Conservation (phyloP, 2,113 vertebrate species). For the Periophthalmodon schlosseri region DNA sequence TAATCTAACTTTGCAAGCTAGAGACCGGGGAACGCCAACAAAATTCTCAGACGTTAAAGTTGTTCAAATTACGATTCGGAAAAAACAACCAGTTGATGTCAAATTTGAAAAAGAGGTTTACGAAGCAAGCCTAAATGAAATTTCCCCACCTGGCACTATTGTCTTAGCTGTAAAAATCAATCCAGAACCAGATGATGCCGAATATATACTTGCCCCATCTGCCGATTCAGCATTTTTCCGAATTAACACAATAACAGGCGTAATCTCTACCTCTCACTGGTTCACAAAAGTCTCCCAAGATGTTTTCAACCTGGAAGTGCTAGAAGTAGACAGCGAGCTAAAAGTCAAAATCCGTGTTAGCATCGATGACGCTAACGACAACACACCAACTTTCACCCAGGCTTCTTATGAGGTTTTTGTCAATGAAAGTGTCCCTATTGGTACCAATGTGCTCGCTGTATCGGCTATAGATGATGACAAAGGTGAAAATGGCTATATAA, state of each 20-base stretch:
- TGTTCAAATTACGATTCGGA: constrained; percentile 80
- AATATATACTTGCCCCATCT: constrained; percentile 84
- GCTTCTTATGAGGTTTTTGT: constrained; percentile 84
- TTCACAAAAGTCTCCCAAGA: constrained; percentile 84
- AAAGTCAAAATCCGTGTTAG: constrained; percentile 82
- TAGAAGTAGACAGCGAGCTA: constrained; percentile 78
- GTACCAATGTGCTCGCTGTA: constrained; percentile 82
- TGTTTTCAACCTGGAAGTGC: constrained; percentile 85
- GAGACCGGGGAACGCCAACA: constrained; percentile 88
- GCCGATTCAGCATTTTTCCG: constrained; percentile 84
- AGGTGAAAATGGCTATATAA: constrained; percentile 97
- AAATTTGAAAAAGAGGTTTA: constrained; percentile 87
- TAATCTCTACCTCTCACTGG: constrained; percentile 85
- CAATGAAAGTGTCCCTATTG: constrained; percentile 89
- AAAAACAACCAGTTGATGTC: constrained; percentile 66
- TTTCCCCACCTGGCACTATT: constrained; percentile 89
- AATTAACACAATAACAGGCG: constrained; percentile 88
- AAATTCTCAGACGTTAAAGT: constrained; percentile 83
- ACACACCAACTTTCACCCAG: constrained; percentile 88
- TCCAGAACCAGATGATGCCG: constrained; percentile 83
- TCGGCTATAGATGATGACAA: constrained; percentile 88
- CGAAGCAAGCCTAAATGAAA: constrained; percentile 86
- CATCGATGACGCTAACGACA: constrained; percentile 91
- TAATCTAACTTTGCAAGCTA: constrained; percentile 93
- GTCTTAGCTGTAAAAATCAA: constrained; percentile 83